Base-by-base conservation (phyloP, 2,888 invertebrate species). In the Globia sparganii region DNA sequence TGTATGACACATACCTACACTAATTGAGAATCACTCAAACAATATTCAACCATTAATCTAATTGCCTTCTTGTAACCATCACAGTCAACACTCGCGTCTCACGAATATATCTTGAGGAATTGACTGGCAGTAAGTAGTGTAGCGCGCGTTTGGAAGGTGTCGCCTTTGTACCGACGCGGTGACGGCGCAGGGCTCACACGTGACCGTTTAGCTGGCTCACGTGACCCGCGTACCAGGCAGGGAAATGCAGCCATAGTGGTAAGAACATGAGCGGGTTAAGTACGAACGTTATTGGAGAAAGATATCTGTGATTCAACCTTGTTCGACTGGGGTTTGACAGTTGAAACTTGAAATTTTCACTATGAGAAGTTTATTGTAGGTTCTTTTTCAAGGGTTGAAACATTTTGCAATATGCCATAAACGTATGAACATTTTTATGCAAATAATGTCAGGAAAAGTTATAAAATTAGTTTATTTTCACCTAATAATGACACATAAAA, bases 121-220 rank as follows among this genome's bases (percentile, higher is more conserved):
- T 67, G 78, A 88, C 80, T 88, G 71, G 72, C 72, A 78, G 74
- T 77, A 66, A 74, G 81, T 65, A 77, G 40, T 58, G 31, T 56
- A 68, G 80, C 31, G 70, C 66, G 66, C 71, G 72, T 77, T 74
- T 73, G 71, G 61, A 77, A 83, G 81, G 88, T 88, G 87, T 86
- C 81, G 81, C 78, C 78, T 77, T 72, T 78, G 81, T 77, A 64
- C 31, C 78, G 75, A 64, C 40, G 67, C 13, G 11, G 15, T 28
- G 37, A 34, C 73, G 73, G 75, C 80, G 81, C 85, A 59, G 77
- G 71, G 81, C 77, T 59, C 88, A 86, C 85, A 87, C 91, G 91
- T 91, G 91, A 90, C 90, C 91, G 90, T 88, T 91, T 90, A 91
- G 79, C 73, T 72, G 37, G 71, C 46, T 73, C 75, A 75, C 88